Conservation (phyloP, 2,113 vertebrate genomes). For the Carassius gibelio region DNA sequence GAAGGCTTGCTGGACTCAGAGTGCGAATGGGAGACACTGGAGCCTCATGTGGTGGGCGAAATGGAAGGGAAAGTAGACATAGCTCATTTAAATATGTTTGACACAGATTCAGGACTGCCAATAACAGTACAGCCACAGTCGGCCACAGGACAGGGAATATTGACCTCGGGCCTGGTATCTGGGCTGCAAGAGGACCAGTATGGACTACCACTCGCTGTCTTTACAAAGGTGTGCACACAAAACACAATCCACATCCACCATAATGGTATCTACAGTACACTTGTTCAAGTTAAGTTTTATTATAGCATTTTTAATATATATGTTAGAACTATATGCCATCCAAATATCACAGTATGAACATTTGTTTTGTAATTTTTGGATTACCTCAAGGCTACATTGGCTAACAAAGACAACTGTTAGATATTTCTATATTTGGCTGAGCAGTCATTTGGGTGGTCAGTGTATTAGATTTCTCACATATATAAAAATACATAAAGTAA, state of each 20-base stretch:
- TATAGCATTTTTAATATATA: background rate
- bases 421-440: no score
- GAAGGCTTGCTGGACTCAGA: conserved; percentile 85
- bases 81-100: conserved; percentile 63
- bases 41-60: conserved; percentile 85
- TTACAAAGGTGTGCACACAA: conserved; percentile 88
- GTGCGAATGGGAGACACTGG: conserved; percentile 96
- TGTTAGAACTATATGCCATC: background rate
- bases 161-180: conserved; percentile 86
- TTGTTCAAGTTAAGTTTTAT: background rate
- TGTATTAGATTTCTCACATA: background rate
- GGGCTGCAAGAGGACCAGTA: conserved; percentile 93
- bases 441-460: background rate
- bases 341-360: no score
- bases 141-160: conserved; percentile 61
- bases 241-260: background rate
- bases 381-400: no score
- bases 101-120: conserved; percentile 70
- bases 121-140: conserved; percentile 81
- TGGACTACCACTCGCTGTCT: conserved; percentile 89
- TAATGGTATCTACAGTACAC: background rate
- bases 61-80: conserved; percentile 64
- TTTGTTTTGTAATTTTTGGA: no score
- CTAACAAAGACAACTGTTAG: no score
- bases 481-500: background rate